Evolutionary conservation across 2,888 invertebrate genomes (phyloP).

Genomic region (Exephanes ischioxanthus): DNA sequence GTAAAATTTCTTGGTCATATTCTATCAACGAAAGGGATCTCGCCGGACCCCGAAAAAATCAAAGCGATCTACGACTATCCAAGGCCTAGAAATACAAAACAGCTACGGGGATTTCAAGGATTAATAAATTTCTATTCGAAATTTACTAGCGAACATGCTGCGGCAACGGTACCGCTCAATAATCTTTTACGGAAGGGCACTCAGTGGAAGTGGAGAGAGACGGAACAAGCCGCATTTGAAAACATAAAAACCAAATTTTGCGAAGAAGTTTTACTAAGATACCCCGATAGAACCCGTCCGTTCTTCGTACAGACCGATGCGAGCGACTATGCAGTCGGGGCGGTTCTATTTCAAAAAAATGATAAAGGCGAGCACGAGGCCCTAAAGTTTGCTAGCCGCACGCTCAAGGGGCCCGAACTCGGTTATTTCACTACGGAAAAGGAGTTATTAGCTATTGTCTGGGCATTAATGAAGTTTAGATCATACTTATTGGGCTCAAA

Average conservation of each 20-base stretch:
- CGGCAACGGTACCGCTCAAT: constrained; percentile 37
- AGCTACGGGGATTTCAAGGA: constrained; percentile 64
- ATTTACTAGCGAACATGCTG: constrained; percentile 60
- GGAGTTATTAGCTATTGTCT: constrained; percentile 65
- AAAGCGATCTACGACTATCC: constrained; percentile 66
- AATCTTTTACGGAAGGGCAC: constrained; percentile 61
- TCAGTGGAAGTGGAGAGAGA: not conserved
- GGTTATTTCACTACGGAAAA: constrained; percentile 60
- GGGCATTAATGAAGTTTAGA: constrained; percentile 24
- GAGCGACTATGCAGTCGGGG: constrained; percentile 61
- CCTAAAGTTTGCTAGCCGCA: constrained; percentile 62
- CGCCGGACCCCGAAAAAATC: constrained; percentile 66
- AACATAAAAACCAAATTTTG: constrained; percentile 46
- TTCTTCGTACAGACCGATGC: constrained; percentile 45
- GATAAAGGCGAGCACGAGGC: constrained; percentile 39
- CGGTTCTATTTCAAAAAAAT: constrained; percentile 63
- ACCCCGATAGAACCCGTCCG: not conserved
- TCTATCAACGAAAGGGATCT: constrained; percentile 63
- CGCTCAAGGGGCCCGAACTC: constrained; percentile 54
- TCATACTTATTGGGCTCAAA: not conserved
- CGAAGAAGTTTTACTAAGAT: constrained; percentile 32
- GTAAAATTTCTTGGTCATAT: constrained; percentile 73
- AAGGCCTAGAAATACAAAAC: constrained; percentile 59
- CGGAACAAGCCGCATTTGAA: constrained; percentile 40
- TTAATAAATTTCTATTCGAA: constrained; percentile 61